phyloP scores from a whole-genome alignment of 1,140 invertebrate species.

The Antheraea mylitta region DNA sequence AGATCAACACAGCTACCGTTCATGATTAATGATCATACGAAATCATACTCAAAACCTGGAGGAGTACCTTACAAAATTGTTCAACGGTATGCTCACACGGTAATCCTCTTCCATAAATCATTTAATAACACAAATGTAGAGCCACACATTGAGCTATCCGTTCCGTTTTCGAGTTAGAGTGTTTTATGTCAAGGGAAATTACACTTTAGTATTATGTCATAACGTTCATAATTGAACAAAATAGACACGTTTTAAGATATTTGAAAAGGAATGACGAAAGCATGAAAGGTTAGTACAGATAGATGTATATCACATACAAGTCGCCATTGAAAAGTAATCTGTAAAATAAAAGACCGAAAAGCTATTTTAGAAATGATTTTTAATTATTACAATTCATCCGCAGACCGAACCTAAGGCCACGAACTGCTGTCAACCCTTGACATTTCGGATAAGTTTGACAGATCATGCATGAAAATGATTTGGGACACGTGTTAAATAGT shows the following conservation, averaged over 20 bases:
- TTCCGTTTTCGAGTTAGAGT: slow-evolving; percentile 63
- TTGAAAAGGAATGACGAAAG: slow-evolving; percentile 26
- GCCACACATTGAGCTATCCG: slow-evolving; percentile 73
- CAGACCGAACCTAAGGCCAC: slow-evolving; percentile 56
- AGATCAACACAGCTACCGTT: slow-evolving; percentile 74
- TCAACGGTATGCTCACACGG: slow-evolving; percentile 29
- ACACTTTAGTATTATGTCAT: slow-evolving; percentile 19
- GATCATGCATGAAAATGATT: slow-evolving; percentile 63
- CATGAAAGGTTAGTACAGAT: slow-evolving; percentile 16
- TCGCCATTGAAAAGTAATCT: slow-evolving; percentile 9
- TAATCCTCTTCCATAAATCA: slow-evolving; percentile 76
- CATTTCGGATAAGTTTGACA: slow-evolving; percentile 65
- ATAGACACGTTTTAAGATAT: slow-evolving; percentile 28
- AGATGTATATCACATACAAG: slow-evolving; percentile 14
- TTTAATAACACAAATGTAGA: slow-evolving; percentile 77
- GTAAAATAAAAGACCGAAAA: slow-evolving; percentile 11
- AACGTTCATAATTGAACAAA: slow-evolving; percentile 20
- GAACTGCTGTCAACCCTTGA: slow-evolving; percentile 70
- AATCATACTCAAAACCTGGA: slow-evolving; percentile 38
- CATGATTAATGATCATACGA: slow-evolving; percentile 56
- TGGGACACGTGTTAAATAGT: slow-evolving; percentile 36
- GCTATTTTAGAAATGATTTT: slow-evolving; percentile 17
- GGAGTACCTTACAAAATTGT: slow-evolving; percentile 45
- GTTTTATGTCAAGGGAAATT: slow-evolving; percentile 26
- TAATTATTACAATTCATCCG: slow-evolving; percentile 46